Percentiles rank a stretch among this genome's conserved stretches.
Conservation (phyloP, 2,888 invertebrate species). For the Orthonychiurus folsomi region DNA sequence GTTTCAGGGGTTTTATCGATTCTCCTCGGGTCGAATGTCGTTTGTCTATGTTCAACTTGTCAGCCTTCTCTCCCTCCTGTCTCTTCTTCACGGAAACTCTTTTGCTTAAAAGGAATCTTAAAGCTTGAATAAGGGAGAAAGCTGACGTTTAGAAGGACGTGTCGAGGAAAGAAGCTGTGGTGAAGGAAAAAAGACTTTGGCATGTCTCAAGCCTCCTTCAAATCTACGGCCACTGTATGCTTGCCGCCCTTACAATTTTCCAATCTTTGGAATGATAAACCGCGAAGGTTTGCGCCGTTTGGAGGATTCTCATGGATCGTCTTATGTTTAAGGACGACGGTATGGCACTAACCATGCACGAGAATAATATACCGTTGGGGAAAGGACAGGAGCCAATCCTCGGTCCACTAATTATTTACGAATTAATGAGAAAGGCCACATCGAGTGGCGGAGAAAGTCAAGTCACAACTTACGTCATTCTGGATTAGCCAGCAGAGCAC, state of each 20-base stretch:
- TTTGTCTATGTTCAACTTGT: slow-evolving; percentile 23
- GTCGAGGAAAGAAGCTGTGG: background rate
- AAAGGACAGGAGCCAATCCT: no score
- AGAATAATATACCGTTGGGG: no score
- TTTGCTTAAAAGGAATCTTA: background rate
- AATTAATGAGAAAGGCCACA: background rate
- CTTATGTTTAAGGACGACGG: no score
- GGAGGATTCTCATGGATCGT: no score
- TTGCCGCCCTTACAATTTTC: no score
- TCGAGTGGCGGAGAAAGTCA: background rate
- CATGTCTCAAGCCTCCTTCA: background rate
- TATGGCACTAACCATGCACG: no score
- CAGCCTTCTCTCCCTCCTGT: slow-evolving; percentile 16
- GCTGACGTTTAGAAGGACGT: background rate
- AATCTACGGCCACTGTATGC: no score
- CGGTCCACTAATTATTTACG: background rate
- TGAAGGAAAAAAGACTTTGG: background rate
- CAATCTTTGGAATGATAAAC: no score
- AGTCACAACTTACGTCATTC: background rate
- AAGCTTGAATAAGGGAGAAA: background rate
- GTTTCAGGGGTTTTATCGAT: slow-evolving; percentile 20
- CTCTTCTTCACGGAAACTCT: slow-evolving; percentile 10
- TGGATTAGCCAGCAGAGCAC: background rate
- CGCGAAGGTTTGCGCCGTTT: no score
- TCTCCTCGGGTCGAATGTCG: slow-evolving; percentile 21